Conservation (phyloP, 2,797 vertebrate genomes). For the Chelonia mydas region DNA sequence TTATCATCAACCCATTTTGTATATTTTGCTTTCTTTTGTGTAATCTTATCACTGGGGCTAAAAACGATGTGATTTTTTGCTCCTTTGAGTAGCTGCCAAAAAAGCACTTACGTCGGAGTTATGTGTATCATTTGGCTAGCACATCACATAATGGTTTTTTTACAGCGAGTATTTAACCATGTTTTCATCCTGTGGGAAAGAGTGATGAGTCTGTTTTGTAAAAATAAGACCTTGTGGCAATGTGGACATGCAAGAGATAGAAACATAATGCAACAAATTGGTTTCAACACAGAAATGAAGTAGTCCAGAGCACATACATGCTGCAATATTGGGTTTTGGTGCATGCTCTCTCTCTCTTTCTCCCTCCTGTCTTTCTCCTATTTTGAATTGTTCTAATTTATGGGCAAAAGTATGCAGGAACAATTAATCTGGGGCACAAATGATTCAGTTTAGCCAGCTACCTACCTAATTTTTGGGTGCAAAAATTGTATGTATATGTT, state of each 20-base stretch:
- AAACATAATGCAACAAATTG: constrained; percentile 82
- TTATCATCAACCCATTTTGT: constrained; percentile 80
- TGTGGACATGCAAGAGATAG: constrained; percentile 77
- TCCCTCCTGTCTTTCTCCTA: constrained; percentile 9
- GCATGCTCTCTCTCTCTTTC: neutral
- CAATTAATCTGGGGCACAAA: neutral
- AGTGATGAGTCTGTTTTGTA: constrained; percentile 80
- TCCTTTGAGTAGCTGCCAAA: constrained; percentile 83
- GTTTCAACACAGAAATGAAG: constrained; percentile 83
- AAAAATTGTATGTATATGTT: neutral
- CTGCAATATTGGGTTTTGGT: constrained; percentile 25
- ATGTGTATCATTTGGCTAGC: constrained; percentile 81
- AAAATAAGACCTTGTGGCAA: constrained; percentile 79
- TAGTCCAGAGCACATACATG: constrained; percentile 74
- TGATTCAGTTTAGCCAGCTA: neutral
- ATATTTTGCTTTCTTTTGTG: constrained; percentile 83
- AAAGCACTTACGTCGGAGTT: constrained; percentile 82
- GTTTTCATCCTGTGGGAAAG: constrained; percentile 82
- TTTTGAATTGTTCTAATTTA: constrained; percentile 50
- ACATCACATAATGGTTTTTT: constrained; percentile 83
- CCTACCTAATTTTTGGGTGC: neutral
- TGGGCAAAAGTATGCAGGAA: constrained; percentile 22
- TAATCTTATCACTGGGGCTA: constrained; percentile 82
- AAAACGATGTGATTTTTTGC: constrained; percentile 81
- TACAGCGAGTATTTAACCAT: constrained; percentile 79